Base-by-base conservation (phyloP, 2,797 vertebrate genomes). In the Silurus aristotelis region DNA sequence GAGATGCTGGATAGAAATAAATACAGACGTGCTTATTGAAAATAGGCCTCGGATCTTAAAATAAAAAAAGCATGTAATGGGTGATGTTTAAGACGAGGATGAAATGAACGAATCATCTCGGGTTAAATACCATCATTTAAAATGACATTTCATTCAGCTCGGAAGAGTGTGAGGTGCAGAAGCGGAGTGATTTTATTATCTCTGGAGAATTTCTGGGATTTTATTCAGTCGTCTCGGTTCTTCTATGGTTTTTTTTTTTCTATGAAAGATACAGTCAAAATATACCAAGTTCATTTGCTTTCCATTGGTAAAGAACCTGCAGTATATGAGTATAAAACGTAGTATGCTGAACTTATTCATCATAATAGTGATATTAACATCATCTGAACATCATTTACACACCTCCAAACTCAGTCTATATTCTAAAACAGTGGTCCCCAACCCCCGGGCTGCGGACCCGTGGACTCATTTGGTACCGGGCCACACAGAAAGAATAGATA, bases 1-100 rank as follows among this genome's bases (percentile, higher is more conserved):
- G 31, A 77, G 82, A 88, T 87, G 80, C 87, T 89, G 31, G 25
- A 70, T 70, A 82, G 71, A 70, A 70, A 75, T 83, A 84, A 77
- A 83, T 20, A 52, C 38, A 20, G 48, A 55, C 64, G 43, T n/a
- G 31, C 58, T 61, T 13, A 15, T n/a, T 61, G 27, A 15, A 58
- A 76, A 55, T 25, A 55, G 38, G 31, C 12, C 31, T 64, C 4
- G 10, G 38, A 58, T 12, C 56, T 6, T 58, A 38, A 78, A 78
- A 43, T 8, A 58, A 31, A 19, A 31, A 78, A 15, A 52, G 48
- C 6, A 76, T 14, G n/a, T 0, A 5, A 25, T 73, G 46, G 71
- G 6, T 31, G 55, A 76, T 27, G 72, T 76, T 27, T 56, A 75
- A 56, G 56, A 76, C 31, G 27, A 27, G 25, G 2, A 14, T 6